Evolutionary conservation across 2,888 invertebrate species (phyloP).

Genomic region (Anticlea derivata): DNA sequence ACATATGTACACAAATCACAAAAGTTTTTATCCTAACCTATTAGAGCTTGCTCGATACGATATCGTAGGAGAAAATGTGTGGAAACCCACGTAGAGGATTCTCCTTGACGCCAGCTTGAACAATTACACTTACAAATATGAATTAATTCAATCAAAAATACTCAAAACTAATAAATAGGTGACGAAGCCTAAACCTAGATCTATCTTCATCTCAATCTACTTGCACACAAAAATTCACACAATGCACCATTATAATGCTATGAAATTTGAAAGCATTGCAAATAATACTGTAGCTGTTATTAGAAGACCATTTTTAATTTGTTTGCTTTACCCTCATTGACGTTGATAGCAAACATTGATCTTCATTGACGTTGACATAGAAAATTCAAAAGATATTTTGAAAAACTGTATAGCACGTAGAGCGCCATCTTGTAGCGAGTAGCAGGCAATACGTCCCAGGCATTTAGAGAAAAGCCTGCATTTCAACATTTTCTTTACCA

Average conservation of each 20-base stretch:
- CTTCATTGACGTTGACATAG: no score
- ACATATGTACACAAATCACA: conserved; percentile 19
- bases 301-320: neutral
- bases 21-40: conserved; percentile 61
- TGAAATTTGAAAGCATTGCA: neutral
- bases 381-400: no score
- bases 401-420: no score
- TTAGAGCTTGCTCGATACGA: conserved; percentile 51
- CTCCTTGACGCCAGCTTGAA: conserved; percentile 77
- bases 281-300: neutral
- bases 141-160: neutral
- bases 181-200: neutral
- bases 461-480: neutral
- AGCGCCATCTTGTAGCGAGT: neutral
- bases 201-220: no score
- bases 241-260: neutral
- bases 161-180: neutral
- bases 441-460: neutral
- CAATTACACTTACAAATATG: conserved; percentile 32
- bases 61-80: conserved; percentile 60
- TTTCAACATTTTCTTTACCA: neutral
- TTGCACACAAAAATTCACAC: no score
- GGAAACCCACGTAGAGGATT: conserved; percentile 62
- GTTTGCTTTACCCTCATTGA: neutral
- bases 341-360: no score